These are phyloP conservation scores for Mixornis gularis DNA, from an alignment of 2,113 vertebrate species.

Conservation along the genomic window DNA sequence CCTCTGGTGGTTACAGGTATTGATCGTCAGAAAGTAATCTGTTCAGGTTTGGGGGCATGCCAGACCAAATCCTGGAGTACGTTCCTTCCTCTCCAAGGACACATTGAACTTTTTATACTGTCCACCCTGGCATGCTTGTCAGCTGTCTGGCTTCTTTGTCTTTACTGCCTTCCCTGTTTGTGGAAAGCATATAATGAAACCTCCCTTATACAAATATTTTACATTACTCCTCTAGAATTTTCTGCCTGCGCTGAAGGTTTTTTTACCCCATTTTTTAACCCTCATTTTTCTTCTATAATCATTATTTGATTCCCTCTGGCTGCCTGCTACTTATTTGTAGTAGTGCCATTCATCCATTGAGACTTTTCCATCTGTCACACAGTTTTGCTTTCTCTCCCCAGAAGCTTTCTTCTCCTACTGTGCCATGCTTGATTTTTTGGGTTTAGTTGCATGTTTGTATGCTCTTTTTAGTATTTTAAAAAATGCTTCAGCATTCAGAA, in stretches of 20 bases:
- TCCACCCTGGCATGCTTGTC: conserved; percentile 60
- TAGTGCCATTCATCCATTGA: conserved; percentile 87
- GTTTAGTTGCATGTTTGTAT: conserved; percentile 58
- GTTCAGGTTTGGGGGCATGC: conserved; percentile 84
- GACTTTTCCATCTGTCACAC: conserved; percentile 89
- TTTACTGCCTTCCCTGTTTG: conserved; percentile 23
- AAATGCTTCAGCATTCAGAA: background rate
- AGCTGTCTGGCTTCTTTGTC: conserved; percentile 55
- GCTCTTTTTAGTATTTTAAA: conserved; percentile 42
- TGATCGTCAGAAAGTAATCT: conserved; percentile 89
- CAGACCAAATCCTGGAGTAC: conserved; percentile 73
- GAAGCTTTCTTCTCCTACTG: conserved; percentile 76
- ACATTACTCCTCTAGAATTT: conserved; percentile 53
- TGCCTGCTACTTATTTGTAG: conserved; percentile 79
- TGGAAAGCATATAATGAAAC: background rate
- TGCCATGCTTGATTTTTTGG: conserved; percentile 72
- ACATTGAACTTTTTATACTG: conserved; percentile 69
- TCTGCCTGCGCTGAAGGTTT: conserved; percentile 49
- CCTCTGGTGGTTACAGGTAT: conserved; percentile 87
- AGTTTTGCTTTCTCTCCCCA: conserved; percentile 78
- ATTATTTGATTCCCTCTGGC: conserved; percentile 82
- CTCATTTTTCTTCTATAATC: conserved; percentile 81
- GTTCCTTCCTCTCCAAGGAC: conserved; percentile 77
- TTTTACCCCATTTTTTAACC: conserved; percentile 65
- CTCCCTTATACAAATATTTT: background rate